Conservation (phyloP, 2,888 invertebrate genomes). For the Tuberolachnus salignus region DNA sequence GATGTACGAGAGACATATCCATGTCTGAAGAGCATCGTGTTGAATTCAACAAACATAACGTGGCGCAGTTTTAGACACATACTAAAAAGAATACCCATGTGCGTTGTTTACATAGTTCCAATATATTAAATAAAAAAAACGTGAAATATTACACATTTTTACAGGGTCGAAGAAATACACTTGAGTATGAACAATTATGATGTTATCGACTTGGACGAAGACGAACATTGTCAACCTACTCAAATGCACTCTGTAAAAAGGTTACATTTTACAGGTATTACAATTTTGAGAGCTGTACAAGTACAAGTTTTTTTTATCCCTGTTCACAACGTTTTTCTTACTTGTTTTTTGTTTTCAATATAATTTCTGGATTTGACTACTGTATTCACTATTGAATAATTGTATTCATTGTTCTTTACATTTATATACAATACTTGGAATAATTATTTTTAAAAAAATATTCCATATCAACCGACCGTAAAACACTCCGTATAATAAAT, state of each 20-base stretch:
- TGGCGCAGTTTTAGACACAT: conserved; percentile 83
- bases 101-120: conserved; percentile 42
- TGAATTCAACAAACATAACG: conserved; percentile 85
- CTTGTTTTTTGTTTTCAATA: too few relatives aligned
- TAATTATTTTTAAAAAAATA: too few relatives aligned
- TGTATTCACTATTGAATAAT: too few relatives aligned
- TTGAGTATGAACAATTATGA: conserved; percentile 88
- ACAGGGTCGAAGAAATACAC: conserved; percentile 83
- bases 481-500: not conserved
- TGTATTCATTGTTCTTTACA: too few relatives aligned
- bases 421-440: too few relatives aligned
- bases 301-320: too few relatives aligned
- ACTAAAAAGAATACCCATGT: conserved; percentile 75
- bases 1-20: conserved; percentile 59
- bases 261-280: conserved; percentile 82
- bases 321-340: too few relatives aligned
- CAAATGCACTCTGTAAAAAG: conserved; percentile 75
- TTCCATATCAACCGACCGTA: too few relatives aligned
- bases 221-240: conserved; percentile 61
- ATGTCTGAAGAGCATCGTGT: conserved; percentile 63
- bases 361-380: too few relatives aligned
- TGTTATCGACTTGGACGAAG: conserved; percentile 72
- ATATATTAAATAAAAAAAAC: not conserved
- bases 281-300: not conserved
- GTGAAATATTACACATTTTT: not conserved